These are phyloP conservation scores for Isoperla grammatica DNA, from an alignment of 2,888 invertebrate species.

Conservation along the genomic window DNA sequence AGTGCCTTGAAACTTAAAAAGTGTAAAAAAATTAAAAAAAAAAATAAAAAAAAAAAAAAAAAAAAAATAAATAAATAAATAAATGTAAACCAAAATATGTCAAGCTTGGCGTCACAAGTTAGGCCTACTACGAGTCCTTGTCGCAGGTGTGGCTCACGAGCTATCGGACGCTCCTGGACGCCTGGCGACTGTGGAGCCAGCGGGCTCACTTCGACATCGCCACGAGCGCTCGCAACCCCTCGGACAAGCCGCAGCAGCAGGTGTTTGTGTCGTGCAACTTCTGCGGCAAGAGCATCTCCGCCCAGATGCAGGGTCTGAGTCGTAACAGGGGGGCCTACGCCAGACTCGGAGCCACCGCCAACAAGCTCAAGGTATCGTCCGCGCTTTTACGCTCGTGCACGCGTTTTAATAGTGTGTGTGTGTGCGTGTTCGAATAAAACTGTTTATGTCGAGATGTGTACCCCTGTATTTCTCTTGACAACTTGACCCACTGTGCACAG, in stretches of 20 bases:
- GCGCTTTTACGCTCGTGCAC: not conserved
- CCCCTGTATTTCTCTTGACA: too few relatives aligned
- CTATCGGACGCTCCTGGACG: slow-evolving; percentile 77
- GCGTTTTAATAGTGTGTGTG: too few relatives aligned
- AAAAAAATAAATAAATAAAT: not conserved
- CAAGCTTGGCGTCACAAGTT: not conserved
- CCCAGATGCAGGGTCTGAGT: slow-evolving; percentile 62
- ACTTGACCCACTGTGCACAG: too few relatives aligned
- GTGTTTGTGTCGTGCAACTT: slow-evolving; percentile 88
- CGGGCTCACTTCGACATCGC: slow-evolving; percentile 85
- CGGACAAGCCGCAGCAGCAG: slow-evolving; percentile 45
- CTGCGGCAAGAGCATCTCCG: slow-evolving; percentile 89
- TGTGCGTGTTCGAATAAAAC: too few relatives aligned
- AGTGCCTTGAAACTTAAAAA: too few relatives aligned
- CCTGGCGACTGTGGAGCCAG: slow-evolving; percentile 87
- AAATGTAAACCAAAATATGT: not conserved
- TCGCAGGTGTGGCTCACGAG: slow-evolving; percentile 56
- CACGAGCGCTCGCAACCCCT: slow-evolving; percentile 54
- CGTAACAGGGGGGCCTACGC: slow-evolving; percentile 54
- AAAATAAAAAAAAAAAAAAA: not conserved
- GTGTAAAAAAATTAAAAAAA: too few relatives aligned
- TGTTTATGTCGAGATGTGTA: too few relatives aligned
- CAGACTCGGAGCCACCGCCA: slow-evolving; percentile 59
- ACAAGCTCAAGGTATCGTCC: slow-evolving; percentile 60
- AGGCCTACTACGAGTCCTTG: not conserved